Evolutionary conservation across 2,888 invertebrate species (phyloP).

Genomic region (Aphidius colemani): DNA sequence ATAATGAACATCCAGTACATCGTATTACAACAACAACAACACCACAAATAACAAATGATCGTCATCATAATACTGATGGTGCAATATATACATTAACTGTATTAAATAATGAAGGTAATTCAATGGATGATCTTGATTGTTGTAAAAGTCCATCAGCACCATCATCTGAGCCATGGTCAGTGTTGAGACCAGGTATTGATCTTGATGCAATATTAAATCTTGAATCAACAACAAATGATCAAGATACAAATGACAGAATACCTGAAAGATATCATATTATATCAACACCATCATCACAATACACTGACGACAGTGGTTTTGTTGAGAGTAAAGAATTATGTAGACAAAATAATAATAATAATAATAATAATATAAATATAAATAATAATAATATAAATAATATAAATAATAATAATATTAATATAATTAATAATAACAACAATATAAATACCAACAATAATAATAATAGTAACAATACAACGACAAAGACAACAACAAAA

Average conservation of each 20-base stretch:
- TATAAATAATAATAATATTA: constrained; percentile 79
- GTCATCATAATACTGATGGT: constrained; percentile 63
- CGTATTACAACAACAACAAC: constrained; percentile 44
- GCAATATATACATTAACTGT: constrained; percentile 85
- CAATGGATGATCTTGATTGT: constrained; percentile 57
- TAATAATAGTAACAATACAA: too few species aligned
- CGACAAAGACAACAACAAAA: too few species aligned
- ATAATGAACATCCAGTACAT: constrained; percentile 52
- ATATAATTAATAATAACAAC: not conserved
- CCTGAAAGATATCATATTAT: constrained; percentile 49
- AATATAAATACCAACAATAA: not conserved
- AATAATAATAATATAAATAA: constrained; percentile 81
- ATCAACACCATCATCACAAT: constrained; percentile 49
- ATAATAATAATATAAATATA: constrained; percentile 73
- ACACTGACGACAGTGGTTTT: constrained; percentile 79
- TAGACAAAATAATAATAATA: constrained; percentile 35
- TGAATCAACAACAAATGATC: constrained; percentile 62
- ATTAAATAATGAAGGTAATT: constrained; percentile 72
- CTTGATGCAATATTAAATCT: constrained; percentile 80
- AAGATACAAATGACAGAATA: constrained; percentile 64
- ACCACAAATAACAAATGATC: constrained; percentile 37
- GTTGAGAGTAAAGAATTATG: constrained; percentile 69
- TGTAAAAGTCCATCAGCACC: constrained; percentile 63
- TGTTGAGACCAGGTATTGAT: constrained; percentile 72
- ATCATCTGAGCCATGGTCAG: constrained; percentile 69